Evolutionary conservation across 2,888 invertebrate species (phyloP).

Genomic region (Aporophyla nigra): DNA sequence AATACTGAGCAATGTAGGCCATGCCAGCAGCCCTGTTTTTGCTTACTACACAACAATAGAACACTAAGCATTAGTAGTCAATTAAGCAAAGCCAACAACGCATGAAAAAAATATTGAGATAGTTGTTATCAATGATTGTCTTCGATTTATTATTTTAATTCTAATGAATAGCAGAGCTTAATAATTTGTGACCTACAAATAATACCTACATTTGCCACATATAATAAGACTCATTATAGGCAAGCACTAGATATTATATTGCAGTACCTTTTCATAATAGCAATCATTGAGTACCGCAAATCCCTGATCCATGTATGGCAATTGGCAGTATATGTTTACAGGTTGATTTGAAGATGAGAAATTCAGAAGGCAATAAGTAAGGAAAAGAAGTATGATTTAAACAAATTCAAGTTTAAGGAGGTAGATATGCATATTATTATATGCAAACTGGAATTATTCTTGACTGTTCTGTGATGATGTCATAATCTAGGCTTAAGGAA

Average conservation of each 20-base stretch:
- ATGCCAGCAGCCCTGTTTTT: constrained; percentile 10
- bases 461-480: constrained; percentile 51
- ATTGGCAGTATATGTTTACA: constrained; percentile 5
- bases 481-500: constrained; percentile 12
- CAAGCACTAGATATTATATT: constrained; percentile 18
- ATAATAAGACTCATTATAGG: constrained; percentile 18
- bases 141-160: constrained; percentile 3
- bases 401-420: neutral
- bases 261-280: neutral
- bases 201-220: neutral
- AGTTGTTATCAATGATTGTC: constrained; percentile 8
- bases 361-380: neutral
- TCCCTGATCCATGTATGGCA: constrained; percentile 3
- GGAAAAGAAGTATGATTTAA: neutral
- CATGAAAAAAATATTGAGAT: constrained; percentile 13
- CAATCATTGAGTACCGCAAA: constrained; percentile 11
- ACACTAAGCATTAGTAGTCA: constrained; percentile 12
- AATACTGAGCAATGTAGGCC: neutral
- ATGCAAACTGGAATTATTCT: constrained; percentile 10
- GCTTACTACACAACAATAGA: constrained; percentile 11
- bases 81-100: neutral
- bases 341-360: constrained; percentile 1
- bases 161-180: neutral
- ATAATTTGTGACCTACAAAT: constrained; percentile 7
- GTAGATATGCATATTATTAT: constrained; percentile 8